Percentiles rank a stretch among this genome's conserved stretches.
Evolutionary conservation across 1,140 invertebrate species (phyloP).

Genomic region (Parapsyche elsis): DNA sequence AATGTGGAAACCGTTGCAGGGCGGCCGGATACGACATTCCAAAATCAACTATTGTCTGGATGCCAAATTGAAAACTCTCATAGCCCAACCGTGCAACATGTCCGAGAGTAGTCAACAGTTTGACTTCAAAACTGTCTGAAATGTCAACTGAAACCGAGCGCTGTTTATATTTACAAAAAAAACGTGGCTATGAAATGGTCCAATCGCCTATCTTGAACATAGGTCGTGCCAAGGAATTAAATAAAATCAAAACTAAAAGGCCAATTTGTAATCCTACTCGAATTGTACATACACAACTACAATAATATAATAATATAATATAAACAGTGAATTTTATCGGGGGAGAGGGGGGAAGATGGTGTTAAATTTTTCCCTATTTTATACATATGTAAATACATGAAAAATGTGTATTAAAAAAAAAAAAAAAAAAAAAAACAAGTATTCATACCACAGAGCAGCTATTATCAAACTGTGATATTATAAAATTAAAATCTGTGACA

Average conservation of each 20-base stretch:
- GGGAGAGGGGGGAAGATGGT: background rate
- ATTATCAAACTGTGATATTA: conserved; percentile 39
- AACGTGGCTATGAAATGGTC: background rate
- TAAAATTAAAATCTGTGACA: conserved; percentile 16
- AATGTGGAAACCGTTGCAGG: conserved; percentile 79
- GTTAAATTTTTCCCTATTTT: background rate
- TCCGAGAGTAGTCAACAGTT: conserved; percentile 63
- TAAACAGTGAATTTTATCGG: background rate
- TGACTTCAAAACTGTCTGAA: conserved; percentile 53
- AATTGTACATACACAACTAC: background rate
- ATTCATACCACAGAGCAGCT: conserved; percentile 33
- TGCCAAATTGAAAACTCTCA: conserved; percentile 65
- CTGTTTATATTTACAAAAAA: background rate
- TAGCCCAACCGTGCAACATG: conserved; percentile 61
- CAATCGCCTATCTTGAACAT: background rate
- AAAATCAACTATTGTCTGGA: conserved; percentile 85
- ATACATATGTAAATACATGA: conserved; percentile 9
- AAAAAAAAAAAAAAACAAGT: conserved; percentile 5
- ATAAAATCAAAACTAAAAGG: background rate
- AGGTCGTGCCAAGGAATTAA: conserved; percentile 18
- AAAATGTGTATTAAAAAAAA: conserved; percentile 4
- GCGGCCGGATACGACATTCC: conserved; percentile 78
- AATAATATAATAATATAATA: background rate
- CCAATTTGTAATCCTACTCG: background rate
- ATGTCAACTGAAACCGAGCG: background rate